A percentile compares a stretch with the other conserved stretches of the same genome.
phyloP scores from a whole-genome alignment of 2,797 vertebrate species.

The Sebastes miniatus region DNA sequence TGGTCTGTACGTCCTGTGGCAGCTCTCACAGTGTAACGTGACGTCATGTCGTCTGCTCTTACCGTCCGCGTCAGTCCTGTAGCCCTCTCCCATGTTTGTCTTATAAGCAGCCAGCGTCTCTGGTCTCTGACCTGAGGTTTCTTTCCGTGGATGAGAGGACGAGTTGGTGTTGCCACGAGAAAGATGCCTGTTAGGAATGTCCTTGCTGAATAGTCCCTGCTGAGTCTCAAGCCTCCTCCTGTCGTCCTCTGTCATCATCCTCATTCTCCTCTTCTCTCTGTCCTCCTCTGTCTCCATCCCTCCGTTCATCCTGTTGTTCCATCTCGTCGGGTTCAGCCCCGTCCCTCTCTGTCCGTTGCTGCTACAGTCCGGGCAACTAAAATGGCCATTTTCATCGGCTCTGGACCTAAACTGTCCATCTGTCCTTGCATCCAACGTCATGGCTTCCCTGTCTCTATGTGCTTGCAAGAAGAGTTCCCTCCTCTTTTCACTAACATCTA shows the following conservation, averaged over 20 bases:
- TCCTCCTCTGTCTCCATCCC: slow-evolving; percentile 42
- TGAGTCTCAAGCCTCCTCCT: slow-evolving; percentile 27
- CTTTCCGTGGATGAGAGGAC: slow-evolving; percentile 29
- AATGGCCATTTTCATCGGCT: slow-evolving; percentile 36
- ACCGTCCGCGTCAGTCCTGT: slow-evolving; percentile 1
- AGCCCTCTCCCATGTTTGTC: neutral
- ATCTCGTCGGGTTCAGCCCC: slow-evolving; percentile 37
- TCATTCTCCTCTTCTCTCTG: slow-evolving; percentile 60
- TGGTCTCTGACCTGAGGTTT: neutral
- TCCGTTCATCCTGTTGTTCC: slow-evolving; percentile 29
- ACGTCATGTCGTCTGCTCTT: slow-evolving; percentile 32
- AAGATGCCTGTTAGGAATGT: slow-evolving; percentile 13
- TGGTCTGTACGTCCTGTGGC: slow-evolving; percentile 60
- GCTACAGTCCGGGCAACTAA: slow-evolving; percentile 67
- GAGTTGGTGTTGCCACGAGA: slow-evolving; percentile 22
- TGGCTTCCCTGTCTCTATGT: slow-evolving; percentile 54
- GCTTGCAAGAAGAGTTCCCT: slow-evolving; percentile 59
- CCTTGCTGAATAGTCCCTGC: slow-evolving; percentile 1
- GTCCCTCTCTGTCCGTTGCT: slow-evolving; percentile 34
- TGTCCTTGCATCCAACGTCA: slow-evolving; percentile 10
- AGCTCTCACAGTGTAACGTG: slow-evolving; percentile 57
- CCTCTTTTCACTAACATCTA: slow-evolving; percentile 67
- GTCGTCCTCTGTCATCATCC: slow-evolving; percentile 45
- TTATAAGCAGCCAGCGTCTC: neutral
- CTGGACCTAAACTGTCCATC: slow-evolving; percentile 35